Evolutionary conservation across 1,140 invertebrate species (phyloP).

Genomic region (Microplitis demolitor): DNA sequence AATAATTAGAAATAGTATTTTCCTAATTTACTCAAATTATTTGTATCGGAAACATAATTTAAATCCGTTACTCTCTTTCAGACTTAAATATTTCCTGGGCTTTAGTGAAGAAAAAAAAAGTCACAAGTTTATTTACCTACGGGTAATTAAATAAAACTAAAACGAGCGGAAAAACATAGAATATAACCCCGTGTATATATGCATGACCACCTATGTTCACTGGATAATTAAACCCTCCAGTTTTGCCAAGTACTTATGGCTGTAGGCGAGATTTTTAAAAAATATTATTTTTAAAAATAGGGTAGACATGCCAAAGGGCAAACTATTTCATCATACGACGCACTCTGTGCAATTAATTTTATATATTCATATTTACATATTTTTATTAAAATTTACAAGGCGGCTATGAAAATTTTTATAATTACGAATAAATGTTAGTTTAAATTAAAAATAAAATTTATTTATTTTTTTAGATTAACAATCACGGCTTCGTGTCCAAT

Average conservation of each 20-base stretch:
- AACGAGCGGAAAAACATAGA: background rate
- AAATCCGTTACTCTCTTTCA: too few species aligned
- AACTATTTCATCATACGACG: slow-evolving; percentile 28
- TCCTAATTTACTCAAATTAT: too few species aligned
- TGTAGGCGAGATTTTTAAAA: slow-evolving; percentile 22
- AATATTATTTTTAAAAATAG: background rate
- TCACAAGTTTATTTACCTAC: too few species aligned
- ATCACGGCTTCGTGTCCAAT: slow-evolving; percentile 97
- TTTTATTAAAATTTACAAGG: too few species aligned
- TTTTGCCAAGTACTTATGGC: slow-evolving; percentile 8
- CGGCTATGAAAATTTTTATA: too few species aligned
- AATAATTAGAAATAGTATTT: too few species aligned
- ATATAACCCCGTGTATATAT: slow-evolving; percentile 14
- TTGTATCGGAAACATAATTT: too few species aligned
- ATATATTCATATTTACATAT: background rate
- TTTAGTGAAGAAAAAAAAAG: too few species aligned
- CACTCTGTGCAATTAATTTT: slow-evolving; percentile 28
- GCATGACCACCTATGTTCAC: slow-evolving; percentile 16
- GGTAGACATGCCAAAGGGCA: slow-evolving; percentile 29
- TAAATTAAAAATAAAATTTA: background rate
- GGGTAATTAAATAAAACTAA: too few species aligned
- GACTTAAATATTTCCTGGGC: too few species aligned
- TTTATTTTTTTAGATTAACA: slow-evolving; percentile 80
- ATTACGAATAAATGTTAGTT: background rate
- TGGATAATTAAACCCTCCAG: background rate